Evolutionary conservation across 1,140 invertebrate genomes (phyloP), one percentile per base, ranked within the genome.

Genomic region (Drosophila insularis): DNA sequence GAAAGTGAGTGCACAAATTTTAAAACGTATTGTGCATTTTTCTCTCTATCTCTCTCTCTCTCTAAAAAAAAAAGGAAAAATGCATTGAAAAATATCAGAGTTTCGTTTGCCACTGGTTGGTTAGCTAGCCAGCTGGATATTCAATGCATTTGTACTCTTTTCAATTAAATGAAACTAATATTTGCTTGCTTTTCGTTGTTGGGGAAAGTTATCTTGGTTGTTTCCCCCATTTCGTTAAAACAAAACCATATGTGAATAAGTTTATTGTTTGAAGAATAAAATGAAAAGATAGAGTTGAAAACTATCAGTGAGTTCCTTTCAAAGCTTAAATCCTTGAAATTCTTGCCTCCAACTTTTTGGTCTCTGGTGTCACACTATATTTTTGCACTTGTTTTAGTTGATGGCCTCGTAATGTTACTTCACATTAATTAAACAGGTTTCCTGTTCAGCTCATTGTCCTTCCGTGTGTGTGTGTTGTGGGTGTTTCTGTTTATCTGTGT

Each of bases 401-500:
- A 72, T 87, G 82, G 61, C 35, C 66, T 55, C 31, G 14, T 58
- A 58, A 63, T 81, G 78, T 75, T 78, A 46, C 74, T 70, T 58
- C 43, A 62, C 82, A 85, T 78, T 87, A 85, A 85, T 85, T 87
- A 81, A 87, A 68, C 68, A 69, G 63, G 69, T 55, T 64, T 43
- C 27, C 10, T 27, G 37, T 27, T 27, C 39, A 46, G 17, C 55
- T 19, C 14, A 40, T 53, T 2, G 31, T n/a, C 11, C 40, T 37
- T 43, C 32, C 35, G 35, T 37, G 35, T 37, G 35, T 37, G 35
- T 37, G 35, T 27, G 27, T 27, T 59, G 4, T 66, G 37, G 27
- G 27, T 27, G 27, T 27, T 27, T 27, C 27, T 62, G 17, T 19
- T 32, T 46, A 17, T 50, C 13, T 37, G 63, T 40, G 59, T 32